Base-by-base conservation (phyloP, 2,797 vertebrate genomes). In the Rhyacichthys aspro region DNA sequence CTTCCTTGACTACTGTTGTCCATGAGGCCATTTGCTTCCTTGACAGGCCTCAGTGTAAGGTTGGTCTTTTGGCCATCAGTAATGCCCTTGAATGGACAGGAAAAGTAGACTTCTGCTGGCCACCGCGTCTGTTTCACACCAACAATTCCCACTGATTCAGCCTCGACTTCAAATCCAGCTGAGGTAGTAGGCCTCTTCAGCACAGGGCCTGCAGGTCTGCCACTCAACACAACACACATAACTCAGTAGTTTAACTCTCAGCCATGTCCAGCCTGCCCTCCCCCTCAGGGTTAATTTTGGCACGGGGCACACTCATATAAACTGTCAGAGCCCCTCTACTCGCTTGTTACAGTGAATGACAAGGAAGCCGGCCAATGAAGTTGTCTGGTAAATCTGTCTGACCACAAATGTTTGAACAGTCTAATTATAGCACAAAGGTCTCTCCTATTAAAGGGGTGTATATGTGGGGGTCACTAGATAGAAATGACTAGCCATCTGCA, bases 71-170 rank as follows among this genome's bases (percentile, higher is more conserved):
- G 67, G 64, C 59, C 68, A 74, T 59, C 44, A 58, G 61, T 64
- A 66, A 84, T 88, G 89, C 76, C 90, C 90, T 90, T 92, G 88
- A 91, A 90, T 88, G 85, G 89, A 76, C 59, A 84, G 78, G 74
- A 86, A 90, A 83, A 81, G 69, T 58, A 59, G 73, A 66, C 63
- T 77, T 57, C 46, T 55, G 43, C 67, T 18, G 14, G 36, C 33
- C 59, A 38, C 63, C 56, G 41, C 37, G 65, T 67, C 74, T 17
- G 75, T 80, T 78, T 60, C 80, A 56, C 79, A 17, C 69, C 9
- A 6, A 56, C 50, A 59, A 63, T 72, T 63, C 46, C 62, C 19
- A 57, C 14, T 53, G 1, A 65, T 55, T 73, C 59, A 0, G 55
- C 69, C 71, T 43, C 54, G 63, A 9, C 63, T 70, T 79, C 64